These are phyloP conservation scores for Xestia c-nigrum DNA, from an alignment of 2,888 invertebrate species.

Conservation along the genomic window DNA sequence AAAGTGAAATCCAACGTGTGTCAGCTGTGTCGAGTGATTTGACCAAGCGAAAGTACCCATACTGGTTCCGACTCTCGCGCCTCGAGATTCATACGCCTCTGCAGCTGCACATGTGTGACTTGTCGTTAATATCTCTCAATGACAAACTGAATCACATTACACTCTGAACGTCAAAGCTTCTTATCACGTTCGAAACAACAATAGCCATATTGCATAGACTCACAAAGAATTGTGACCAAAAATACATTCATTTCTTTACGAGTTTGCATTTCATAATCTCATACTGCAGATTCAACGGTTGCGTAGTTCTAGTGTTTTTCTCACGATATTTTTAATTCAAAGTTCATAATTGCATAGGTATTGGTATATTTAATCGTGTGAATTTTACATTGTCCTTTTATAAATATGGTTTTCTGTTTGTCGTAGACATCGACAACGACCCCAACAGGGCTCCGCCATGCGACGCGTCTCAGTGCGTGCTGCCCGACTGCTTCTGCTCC, in stretches of 20 bases:
- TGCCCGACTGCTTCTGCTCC: slow-evolving; percentile 98
- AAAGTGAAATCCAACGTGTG: slow-evolving; percentile 87
- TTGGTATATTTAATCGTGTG: slow-evolving; percentile 33
- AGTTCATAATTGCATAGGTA: slow-evolving; percentile 33
- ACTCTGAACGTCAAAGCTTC: slow-evolving; percentile 43
- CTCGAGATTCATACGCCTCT: slow-evolving; percentile 70
- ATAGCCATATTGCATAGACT: slow-evolving; percentile 43
- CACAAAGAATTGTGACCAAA: slow-evolving; percentile 40
- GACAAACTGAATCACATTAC: slow-evolving; percentile 58
- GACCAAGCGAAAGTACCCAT: slow-evolving; percentile 88
- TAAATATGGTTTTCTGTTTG: slow-evolving; percentile 57
- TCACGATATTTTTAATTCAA: slow-evolving; percentile 40
- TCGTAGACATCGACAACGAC: slow-evolving; percentile 97
- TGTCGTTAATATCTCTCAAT: slow-evolving; percentile 64
- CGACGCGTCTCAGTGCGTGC: slow-evolving; percentile 95
- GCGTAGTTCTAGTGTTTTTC: slow-evolving; percentile 37
- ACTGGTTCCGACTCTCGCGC: slow-evolving; percentile 82
- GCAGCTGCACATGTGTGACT: slow-evolving; percentile 62
- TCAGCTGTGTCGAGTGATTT: slow-evolving; percentile 80
- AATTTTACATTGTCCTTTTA: slow-evolving; percentile 15
- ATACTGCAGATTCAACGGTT: slow-evolving; percentile 35
- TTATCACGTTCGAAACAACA: slow-evolving; percentile 46
- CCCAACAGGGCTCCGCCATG: slow-evolving; percentile 98
- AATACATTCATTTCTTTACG: slow-evolving; percentile 44
- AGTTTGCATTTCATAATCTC: slow-evolving; percentile 45